Evolutionary conservation across 2,113 vertebrate species (phyloP).

Genomic region (Camelus bactrianus): DNA sequence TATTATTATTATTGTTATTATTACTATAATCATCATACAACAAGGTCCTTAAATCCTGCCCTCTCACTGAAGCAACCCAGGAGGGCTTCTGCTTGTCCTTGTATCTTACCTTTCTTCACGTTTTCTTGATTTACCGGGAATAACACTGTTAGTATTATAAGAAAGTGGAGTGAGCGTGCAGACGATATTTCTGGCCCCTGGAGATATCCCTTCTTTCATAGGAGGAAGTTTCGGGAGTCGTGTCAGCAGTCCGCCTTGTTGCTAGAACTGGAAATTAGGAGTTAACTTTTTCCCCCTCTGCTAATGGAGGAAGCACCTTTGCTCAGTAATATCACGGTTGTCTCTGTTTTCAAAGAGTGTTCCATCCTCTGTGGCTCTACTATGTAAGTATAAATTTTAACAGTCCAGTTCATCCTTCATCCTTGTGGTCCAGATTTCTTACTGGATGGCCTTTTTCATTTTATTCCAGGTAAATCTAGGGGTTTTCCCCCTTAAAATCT

Average conservation of each 20-base stretch:
- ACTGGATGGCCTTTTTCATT: background rate
- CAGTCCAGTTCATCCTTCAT: background rate
- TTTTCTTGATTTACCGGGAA: background rate
- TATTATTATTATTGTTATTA: background rate
- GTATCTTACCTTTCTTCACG: background rate
- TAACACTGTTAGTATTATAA: background rate
- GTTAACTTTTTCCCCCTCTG: background rate
- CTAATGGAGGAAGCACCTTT: background rate
- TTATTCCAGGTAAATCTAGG: background rate
- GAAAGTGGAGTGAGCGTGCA: background rate
- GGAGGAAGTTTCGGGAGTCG: background rate
- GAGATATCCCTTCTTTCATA: background rate
- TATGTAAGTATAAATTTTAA: background rate
- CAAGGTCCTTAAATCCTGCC: background rate
- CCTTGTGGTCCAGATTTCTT: background rate
- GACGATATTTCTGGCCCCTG: background rate
- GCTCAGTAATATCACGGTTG: background rate
- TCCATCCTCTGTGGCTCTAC: background rate
- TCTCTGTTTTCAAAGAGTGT: background rate
- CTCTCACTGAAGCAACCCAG: background rate
- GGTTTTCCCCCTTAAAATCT: background rate
- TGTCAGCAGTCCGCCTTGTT: background rate
- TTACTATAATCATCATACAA: background rate
- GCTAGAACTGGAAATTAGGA: background rate
- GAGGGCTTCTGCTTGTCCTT: background rate